Base-by-base conservation (phyloP, 1,140 invertebrate genomes). In the Zaprionus capensis region DNA sequence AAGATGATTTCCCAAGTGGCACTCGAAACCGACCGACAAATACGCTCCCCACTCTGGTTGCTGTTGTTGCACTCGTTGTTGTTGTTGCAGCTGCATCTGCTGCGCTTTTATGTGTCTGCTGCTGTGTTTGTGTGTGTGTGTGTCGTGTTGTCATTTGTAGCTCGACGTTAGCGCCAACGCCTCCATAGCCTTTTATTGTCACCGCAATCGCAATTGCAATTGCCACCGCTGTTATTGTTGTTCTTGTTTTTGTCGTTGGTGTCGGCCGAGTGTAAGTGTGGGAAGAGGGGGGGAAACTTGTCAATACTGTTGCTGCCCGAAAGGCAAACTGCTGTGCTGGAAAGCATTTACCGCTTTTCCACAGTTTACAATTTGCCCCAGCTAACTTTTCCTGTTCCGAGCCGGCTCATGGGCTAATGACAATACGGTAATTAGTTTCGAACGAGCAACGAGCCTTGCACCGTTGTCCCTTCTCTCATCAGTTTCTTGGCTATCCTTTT, bases 1-100 rank as follows among this genome's bases (percentile, higher is more conserved):
- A 90, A 88, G 85, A 88, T 88, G 85, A 88, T 88, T 88, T 88
- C 85, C 85, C 85, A 84, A 90, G 85, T 80, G 85, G 57, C 70
- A 90, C 81, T 88, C 90, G 85, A 82, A 82, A 80, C 67, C 85
- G 78, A 85, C 67, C 85, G 71, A 85, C 78, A 90, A 88, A 88
- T 85, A 83, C 81, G 76, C 64, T 72, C 56, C 53, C 74, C 58
- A 41, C 26, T 46, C 28, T 57, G 59, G 41, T 49, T 49, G 34
- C 41, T 56, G 63, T 70, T 80, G 62, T 57, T 65, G 61, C 28
- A 7, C 28, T 41, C 71, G 34, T 59, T 77, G 57, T 55, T 80
- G 70, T 55, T 74, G 63, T 36, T 69, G 66, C 71, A 61, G 44
- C 67, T 80, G 83, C 80, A 86, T 69, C 74, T 87, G 72, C 77